Conservation (phyloP, 2,888 invertebrate genomes). For the Clistopyga incitator region DNA sequence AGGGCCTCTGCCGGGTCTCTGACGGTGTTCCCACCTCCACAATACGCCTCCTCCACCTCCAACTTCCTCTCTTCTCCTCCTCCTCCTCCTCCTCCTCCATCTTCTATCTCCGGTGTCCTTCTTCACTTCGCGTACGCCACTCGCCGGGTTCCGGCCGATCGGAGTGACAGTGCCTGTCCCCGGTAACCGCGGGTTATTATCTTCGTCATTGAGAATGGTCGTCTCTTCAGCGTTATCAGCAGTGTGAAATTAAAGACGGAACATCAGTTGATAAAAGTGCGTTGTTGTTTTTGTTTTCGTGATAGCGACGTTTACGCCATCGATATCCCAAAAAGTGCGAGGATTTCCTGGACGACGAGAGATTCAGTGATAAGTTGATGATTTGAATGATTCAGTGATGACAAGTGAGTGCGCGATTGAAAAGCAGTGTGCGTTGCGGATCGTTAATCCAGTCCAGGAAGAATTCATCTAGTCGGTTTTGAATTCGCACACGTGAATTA, state of each 20-base stretch:
- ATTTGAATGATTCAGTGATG: conserved; percentile 62
- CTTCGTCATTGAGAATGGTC: conserved; percentile 31
- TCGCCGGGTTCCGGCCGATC: conserved; percentile 75
- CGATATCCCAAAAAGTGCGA: conserved; percentile 13
- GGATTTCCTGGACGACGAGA: conserved; percentile 50
- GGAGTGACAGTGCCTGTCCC: conserved; percentile 74
- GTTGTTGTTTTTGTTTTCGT: too few species aligned
- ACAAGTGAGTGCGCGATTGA: conserved; percentile 56
- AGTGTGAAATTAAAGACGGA: conserved; percentile 16
- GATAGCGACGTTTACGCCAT: conserved; percentile 32
- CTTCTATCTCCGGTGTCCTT: conserved; percentile 62
- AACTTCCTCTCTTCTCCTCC: conserved; percentile 62
- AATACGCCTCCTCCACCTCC: conserved; percentile 65
- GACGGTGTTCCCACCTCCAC: conserved; percentile 65
- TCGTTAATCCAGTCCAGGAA: conserved; percentile 35
- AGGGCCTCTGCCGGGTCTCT: conserved; percentile 48
- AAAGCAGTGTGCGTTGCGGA: conserved; percentile 51
- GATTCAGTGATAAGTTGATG: conserved; percentile 57
- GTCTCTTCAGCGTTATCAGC: neutral
- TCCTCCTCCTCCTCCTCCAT: conserved; percentile 65
- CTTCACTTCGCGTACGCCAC: conserved; percentile 72
- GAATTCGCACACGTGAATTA: conserved; percentile 25
- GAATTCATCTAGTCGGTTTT: conserved; percentile 26
- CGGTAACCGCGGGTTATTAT: conserved; percentile 40
- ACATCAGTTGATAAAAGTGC: conserved; percentile 34